Evolutionary conservation across 2,113 vertebrate genomes (phyloP), one percentile per base, ranked within the genome.

Genomic region (Serilophus lunatus): DNA sequence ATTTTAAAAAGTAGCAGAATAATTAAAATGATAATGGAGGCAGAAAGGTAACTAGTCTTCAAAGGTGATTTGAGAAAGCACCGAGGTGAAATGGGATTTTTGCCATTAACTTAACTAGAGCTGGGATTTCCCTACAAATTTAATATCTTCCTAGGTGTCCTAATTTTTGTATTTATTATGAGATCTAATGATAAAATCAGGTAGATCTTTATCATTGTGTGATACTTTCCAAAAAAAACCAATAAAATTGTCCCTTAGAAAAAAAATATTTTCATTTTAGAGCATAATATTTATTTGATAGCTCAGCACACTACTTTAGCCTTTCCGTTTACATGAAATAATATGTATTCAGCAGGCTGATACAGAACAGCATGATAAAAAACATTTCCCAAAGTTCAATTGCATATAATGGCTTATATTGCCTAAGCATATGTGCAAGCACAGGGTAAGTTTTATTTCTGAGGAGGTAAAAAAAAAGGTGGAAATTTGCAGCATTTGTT

Each of bases 321-420:
- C 40, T 83, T 83, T 71, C 78, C 42, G 75, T 65, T 69, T 78
- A 79, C 61, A 40, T 78, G n/a, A 84, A 69, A 82, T 91, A 76
- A 82, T 81, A 70, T 7, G 49, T 53, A 96, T 90, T 86, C 86
- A 76, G 65, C 38, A 51, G 1, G 4, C 26, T 40, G 81, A 76
- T 88, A 74, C 57, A 45, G 76, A 88, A 90, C 10, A 56, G 45
- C n/a, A 51, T 66, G 84, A 69, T 40, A 71, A 70, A 82, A 92
- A 71, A 35, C 42, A 71, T 76, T 79, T 92, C 76, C 68, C 51
- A n/a, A 89, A 53, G 65, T 95, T 86, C 93, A 69, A 47, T 88
- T 92, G 94, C 38, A 60, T 31, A 23, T 84, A 92, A 94, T 86
- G 42, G 47, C 14, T 90, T 81, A 51, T 83, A 93, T 71, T 92